Percentiles rank a stretch among this genome's conserved stretches.
Conservation (phyloP, 2,113 vertebrate species). For the Burhinus oedicnemus region DNA sequence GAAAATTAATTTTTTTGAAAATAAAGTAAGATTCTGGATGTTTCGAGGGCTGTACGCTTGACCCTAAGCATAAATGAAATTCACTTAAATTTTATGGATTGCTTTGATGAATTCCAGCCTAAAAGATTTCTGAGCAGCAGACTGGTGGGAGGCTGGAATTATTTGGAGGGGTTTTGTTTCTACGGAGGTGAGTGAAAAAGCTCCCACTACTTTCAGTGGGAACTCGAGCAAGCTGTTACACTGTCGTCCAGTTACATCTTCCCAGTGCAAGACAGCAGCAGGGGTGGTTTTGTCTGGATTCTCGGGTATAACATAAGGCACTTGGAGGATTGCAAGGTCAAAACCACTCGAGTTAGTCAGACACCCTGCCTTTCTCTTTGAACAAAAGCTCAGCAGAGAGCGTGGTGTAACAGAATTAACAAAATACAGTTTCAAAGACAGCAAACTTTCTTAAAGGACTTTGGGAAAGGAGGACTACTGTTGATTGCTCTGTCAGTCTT, state of each 20-base stretch:
- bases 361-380: not conserved
- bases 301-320: not conserved
- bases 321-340: not conserved
- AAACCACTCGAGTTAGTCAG: not conserved
- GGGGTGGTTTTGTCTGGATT: not conserved
- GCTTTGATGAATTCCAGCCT: not conserved
- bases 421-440: not conserved
- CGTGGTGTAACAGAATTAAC: not conserved
- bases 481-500: not conserved
- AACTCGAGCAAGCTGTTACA: not conserved
- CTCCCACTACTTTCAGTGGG: not conserved
- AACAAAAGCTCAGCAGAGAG: not conserved
- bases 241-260: not conserved
- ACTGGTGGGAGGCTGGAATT: slow-evolving; percentile 37
- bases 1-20: not conserved
- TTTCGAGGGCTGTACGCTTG: not conserved
- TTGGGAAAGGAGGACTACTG: not conserved
- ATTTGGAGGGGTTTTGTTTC: slow-evolving; percentile 14
- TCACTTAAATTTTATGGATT: not conserved
- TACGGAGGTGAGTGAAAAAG: not conserved
- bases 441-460: not conserved
- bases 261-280: not conserved
- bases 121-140: slow-evolving; percentile 5
- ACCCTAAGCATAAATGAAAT: not conserved
- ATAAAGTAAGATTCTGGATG: not conserved